These are phyloP conservation scores for Callosobruchus maculatus DNA, from an alignment of 2,888 invertebrate genomes.

Conservation along the genomic window DNA sequence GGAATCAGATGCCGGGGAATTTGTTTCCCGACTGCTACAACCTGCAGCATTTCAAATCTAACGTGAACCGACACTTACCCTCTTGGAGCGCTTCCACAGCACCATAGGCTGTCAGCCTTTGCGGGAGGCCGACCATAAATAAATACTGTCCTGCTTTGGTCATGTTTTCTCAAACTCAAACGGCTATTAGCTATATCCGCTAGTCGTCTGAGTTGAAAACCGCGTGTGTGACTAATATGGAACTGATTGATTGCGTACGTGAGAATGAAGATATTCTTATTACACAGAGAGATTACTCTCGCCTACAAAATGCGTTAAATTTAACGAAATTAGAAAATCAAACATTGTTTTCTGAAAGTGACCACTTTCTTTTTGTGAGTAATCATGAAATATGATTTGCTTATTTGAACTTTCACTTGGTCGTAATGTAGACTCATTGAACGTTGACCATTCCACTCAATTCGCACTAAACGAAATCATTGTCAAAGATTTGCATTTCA, in stretches of 20 bases:
- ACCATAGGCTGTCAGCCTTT: too few species aligned
- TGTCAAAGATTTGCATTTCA: background rate
- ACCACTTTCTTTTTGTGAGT: background rate
- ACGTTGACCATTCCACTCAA: background rate
- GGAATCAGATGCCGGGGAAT: too few species aligned
- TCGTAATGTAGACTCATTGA: background rate
- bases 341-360: background rate
- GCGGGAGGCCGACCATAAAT: too few species aligned
- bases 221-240: background rate
- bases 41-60: too few species aligned
- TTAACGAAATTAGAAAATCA: background rate
- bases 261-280: background rate
- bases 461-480: background rate
- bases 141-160: too few species aligned
- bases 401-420: background rate
- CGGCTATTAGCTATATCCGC: too few species aligned
- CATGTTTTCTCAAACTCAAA: too few species aligned
- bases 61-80: too few species aligned
- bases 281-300: background rate
- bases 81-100: too few species aligned
- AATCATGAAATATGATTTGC: background rate
- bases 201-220: too few species aligned
- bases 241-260: background rate
- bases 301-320: background rate
- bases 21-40: too few species aligned